Percentiles rank a stretch among this genome's conserved stretches.
Evolutionary conservation across 2,888 invertebrate species (phyloP).

Genomic region (Tolmerus cingulatus): DNA sequence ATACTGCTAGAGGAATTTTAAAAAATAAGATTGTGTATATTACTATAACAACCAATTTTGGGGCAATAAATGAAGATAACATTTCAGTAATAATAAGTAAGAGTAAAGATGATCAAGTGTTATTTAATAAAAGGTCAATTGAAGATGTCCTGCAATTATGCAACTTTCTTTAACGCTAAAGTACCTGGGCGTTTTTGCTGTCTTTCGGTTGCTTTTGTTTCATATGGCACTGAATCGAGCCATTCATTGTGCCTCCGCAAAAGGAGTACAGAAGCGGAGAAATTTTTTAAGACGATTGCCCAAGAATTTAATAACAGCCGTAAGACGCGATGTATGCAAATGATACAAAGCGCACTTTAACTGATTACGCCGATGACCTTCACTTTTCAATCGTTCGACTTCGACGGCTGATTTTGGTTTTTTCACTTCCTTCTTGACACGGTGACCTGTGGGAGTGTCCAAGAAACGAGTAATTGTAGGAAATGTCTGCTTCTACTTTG

Average conservation of each 20-base stretch:
- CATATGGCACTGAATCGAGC: not conserved
- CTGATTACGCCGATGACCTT: not conserved
- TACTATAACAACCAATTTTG: no score
- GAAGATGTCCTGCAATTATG: not conserved
- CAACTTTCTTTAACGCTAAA: no score
- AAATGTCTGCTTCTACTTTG: not conserved
- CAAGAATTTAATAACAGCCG: constrained; percentile 21
- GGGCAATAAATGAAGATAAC: not conserved
- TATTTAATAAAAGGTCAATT: not conserved
- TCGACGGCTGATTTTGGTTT: not conserved
- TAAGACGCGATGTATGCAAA: not conserved
- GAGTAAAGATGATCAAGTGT: not conserved
- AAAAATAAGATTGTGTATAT: no score
- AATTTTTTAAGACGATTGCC: constrained; percentile 24
- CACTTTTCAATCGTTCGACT: not conserved
- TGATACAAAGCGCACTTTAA: not conserved
- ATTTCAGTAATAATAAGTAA: not conserved
- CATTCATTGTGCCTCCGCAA: constrained; percentile 9
- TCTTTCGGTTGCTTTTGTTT: not conserved
- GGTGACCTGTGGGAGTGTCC: not conserved
- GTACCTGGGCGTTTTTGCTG: not conserved
- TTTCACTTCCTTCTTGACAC: not conserved
- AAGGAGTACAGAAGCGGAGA: constrained; percentile 16
- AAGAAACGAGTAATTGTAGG: not conserved
- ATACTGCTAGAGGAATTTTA: no score